Base-by-base conservation (phyloP, 2,113 vertebrate genomes). In the Nerophis ophidion region DNA sequence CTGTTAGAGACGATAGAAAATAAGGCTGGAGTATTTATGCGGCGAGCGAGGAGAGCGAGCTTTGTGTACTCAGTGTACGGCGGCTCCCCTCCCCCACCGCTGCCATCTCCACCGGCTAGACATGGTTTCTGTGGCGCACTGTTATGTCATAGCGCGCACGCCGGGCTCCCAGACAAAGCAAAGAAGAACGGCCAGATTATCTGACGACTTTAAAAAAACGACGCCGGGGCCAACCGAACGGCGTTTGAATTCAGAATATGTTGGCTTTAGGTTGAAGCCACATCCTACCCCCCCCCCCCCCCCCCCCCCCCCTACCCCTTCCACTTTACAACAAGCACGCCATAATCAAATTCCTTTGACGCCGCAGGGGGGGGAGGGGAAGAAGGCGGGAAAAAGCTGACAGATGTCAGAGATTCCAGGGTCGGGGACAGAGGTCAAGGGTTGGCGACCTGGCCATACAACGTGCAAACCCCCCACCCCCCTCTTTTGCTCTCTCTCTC, bases 371-470 rank as follows among this genome's bases (percentile, higher is more conserved):
- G 48, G 45, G 67, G 8, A 15, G 57, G 48, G 11, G 44, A 49
- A 26, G 70, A 77, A 77, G 75, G 81, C 59, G 73, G 79, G 82
- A 81, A 77, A 77, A 78, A 66, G 69, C 69, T 71, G 77, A 82
- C 86, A 86, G 81, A 87, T 89, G 84, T 87, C 82, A 83, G 59
- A 79, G 84, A 77, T 82, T 83, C 74, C 75, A 69, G 66, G 84
- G 76, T 78, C 16, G 76, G 52, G 78, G 78, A 79, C 65, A 73
- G 72, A 78, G 86, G 86, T 88, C 84, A 87, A 80, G 77, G 83
- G 81, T 82, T 77, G 73, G 67, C 76, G 87, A 87, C 87, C 88
- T 84, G 77, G 76, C 33, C 65, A 68, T 72, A 75, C 64, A 69
- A 56, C 72, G 69, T 66, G 65, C 59, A 68, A 26, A 15, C 38